phyloP scores from a whole-genome alignment of 2,113 vertebrate species.

The Perca fluviatilis region DNA sequence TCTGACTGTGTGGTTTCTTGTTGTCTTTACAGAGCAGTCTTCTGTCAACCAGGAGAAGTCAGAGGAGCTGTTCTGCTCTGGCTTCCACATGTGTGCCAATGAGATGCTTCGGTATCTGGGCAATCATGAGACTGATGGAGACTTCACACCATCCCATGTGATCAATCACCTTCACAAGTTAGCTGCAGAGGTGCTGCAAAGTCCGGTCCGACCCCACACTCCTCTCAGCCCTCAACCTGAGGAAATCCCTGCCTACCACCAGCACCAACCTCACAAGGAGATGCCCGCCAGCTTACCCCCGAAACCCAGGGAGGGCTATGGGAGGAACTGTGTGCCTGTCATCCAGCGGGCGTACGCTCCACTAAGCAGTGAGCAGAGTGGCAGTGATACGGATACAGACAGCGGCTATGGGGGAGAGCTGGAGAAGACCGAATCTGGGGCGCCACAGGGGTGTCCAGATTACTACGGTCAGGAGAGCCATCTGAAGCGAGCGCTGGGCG shows the following conservation, averaged over 20 bases:
- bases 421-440: slow-evolving; percentile 88
- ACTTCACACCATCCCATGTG: slow-evolving; percentile 89
- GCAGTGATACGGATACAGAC: slow-evolving; percentile 98
- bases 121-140: slow-evolving; percentile 87
- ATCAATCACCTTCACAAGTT: slow-evolving; percentile 92
- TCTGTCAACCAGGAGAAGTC: slow-evolving; percentile 87
- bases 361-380: slow-evolving; percentile 92
- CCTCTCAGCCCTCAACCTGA: slow-evolving; percentile 54
- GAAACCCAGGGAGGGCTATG: slow-evolving; percentile 87
- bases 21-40: slow-evolving; percentile 82
- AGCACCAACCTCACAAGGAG: slow-evolving; percentile 82
- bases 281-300: slow-evolving; percentile 77
- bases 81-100: slow-evolving; percentile 97
- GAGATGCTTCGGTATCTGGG: slow-evolving; percentile 94
- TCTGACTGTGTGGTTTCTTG: slow-evolving; percentile 71
- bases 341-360: slow-evolving; percentile 94
- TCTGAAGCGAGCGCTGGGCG: slow-evolving; percentile 82
- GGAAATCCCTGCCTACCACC: slow-evolving; percentile 68
- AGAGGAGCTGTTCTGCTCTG: slow-evolving; percentile 96
- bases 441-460: slow-evolving; percentile 65
- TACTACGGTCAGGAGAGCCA: slow-evolving; percentile 87
- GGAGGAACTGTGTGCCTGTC: slow-evolving; percentile 97
- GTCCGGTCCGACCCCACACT: slow-evolving; percentile 75
- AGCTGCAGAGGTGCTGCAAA: slow-evolving; percentile 90
- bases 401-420: slow-evolving; percentile 96